Percentiles rank a stretch among this genome's conserved stretches.
phyloP scores from a whole-genome alignment of 2,888 invertebrate genomes.

The Saturnia pavonia region DNA sequence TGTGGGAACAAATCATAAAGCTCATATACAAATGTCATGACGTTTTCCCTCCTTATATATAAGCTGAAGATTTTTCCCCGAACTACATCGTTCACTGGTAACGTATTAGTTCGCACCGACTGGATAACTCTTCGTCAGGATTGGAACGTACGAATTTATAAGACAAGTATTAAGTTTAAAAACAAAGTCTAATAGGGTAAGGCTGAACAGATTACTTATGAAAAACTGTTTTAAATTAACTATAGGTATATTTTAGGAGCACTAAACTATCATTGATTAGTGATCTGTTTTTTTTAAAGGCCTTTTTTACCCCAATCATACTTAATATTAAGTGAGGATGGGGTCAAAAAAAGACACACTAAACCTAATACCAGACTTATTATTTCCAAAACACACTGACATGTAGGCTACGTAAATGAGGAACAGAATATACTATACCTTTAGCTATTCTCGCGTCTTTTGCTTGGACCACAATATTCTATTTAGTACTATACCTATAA shows the following conservation, averaged over 20 bases:
- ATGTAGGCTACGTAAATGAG: no score
- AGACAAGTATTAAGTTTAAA: background rate
- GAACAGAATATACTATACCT: no score
- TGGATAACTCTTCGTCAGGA: background rate
- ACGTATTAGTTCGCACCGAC: background rate
- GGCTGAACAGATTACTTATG: slow-evolving; percentile 12
- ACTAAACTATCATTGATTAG: background rate
- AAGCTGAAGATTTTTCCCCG: slow-evolving; percentile 8
- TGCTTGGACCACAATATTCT: no score
- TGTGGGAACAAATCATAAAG: background rate
- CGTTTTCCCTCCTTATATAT: slow-evolving; percentile 13
- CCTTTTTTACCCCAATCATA: background rate
- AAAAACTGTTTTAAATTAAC: background rate
- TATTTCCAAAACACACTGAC: no score
- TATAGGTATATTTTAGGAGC: background rate
- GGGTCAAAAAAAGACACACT: background rate
- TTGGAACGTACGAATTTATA: background rate
- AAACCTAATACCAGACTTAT: background rate
- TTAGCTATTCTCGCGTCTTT: no score
- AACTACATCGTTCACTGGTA: slow-evolving; percentile 1
- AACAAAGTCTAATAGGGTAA: slow-evolving; percentile 12
- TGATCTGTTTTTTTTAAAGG: no score
- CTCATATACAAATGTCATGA: background rate
- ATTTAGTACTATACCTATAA: no score
- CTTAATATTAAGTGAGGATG: background rate